Conservation (phyloP, 2,888 invertebrate genomes). For the Glyphotaelius pellucidus region DNA sequence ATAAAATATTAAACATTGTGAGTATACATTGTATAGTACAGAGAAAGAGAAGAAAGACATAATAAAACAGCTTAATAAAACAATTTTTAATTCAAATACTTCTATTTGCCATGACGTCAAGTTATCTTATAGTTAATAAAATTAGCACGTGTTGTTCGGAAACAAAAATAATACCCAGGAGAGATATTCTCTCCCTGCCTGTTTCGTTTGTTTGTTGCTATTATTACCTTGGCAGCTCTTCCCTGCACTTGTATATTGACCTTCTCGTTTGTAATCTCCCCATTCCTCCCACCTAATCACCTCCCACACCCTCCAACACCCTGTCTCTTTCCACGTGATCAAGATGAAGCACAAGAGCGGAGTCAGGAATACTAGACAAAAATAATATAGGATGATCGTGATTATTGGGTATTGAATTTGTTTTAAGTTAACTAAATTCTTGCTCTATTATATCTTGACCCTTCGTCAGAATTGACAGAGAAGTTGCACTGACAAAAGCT, state of each 20-base stretch:
- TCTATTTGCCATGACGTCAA: no score
- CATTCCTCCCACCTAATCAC: slow-evolving; percentile 2
- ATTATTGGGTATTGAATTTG: not conserved
- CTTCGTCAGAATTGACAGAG: not conserved
- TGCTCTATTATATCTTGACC: not conserved
- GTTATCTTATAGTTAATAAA: no score
- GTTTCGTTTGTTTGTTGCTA: not conserved
- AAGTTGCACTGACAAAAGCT: not conserved
- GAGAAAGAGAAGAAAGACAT: no score
- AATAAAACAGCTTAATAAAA: no score
- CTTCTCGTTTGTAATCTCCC: not conserved
- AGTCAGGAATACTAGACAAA: not conserved
- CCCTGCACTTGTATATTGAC: not conserved
- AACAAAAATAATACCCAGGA: no score
- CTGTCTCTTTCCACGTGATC: not conserved
- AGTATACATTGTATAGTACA: no score
- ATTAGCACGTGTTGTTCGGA: no score
- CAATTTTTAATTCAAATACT: no score
- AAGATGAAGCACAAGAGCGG: not conserved
- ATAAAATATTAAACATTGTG: no score
- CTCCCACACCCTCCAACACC: not conserved
- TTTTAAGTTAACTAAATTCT: not conserved
- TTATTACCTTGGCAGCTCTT: not conserved
- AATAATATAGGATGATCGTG: not conserved
- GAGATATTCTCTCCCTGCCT: not conserved